Conservation (phyloP, 2,888 invertebrate genomes). For the Parapristionchus giblindavisi region DNA sequence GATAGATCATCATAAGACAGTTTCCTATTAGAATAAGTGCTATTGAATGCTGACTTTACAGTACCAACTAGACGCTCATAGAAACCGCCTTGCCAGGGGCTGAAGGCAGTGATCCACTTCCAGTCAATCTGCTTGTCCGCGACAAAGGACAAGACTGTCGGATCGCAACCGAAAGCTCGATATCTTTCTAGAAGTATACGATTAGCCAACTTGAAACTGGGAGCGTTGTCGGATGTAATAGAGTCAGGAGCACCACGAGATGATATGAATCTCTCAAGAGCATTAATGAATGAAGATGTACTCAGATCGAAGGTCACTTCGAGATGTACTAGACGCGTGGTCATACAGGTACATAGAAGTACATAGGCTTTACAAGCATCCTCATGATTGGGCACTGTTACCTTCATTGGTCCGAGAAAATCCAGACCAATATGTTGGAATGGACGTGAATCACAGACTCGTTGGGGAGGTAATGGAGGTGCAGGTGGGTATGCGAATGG, state of each 20-base stretch:
- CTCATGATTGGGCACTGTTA: conserved; percentile 43
- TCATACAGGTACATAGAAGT: conserved; percentile 70
- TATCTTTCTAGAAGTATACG: not conserved
- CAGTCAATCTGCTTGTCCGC: conserved; percentile 21
- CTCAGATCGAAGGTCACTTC: conserved; percentile 67
- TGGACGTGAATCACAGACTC: conserved; percentile 59
- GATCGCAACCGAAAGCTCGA: not conserved
- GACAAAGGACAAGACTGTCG: not conserved
- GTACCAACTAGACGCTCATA: conserved; percentile 35
- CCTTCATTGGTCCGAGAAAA: conserved; percentile 69
- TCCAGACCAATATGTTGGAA: conserved; percentile 68
- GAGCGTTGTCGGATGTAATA: conserved; percentile 69
- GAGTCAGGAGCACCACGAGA: conserved; percentile 65
- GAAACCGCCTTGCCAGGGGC: conserved; percentile 40
- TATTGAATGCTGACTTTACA: conserved; percentile 35
- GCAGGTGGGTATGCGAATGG: conserved; percentile 58
- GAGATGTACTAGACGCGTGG: conserved; percentile 70
- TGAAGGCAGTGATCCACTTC: conserved; percentile 22
- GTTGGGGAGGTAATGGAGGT: conserved; percentile 65
- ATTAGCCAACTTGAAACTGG: conserved; percentile 64
- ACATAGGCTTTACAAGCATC: conserved; percentile 66
- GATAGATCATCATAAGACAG: conserved; percentile 7
- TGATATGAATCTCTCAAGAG: conserved; percentile 67
- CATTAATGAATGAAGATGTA: conserved; percentile 63
- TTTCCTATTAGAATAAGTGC: not conserved